Percentiles rank a stretch among this genome's conserved stretches.
Conservation (phyloP, 2,797 vertebrate species). For the Pangasius larnaudii region DNA sequence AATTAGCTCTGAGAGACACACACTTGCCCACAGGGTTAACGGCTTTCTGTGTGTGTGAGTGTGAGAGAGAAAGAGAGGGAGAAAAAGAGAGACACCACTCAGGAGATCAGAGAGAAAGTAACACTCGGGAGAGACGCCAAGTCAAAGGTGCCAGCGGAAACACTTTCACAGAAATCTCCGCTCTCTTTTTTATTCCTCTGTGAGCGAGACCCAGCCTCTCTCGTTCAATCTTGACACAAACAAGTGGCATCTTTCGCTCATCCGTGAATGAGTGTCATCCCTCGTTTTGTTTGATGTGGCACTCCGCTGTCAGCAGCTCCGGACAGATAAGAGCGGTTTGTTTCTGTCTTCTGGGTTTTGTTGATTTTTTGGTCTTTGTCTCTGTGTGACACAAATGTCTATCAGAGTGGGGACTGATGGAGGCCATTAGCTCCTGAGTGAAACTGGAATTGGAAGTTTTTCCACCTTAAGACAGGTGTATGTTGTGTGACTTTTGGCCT, state of each 20-base stretch:
- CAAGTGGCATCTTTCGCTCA: slow-evolving; percentile 26
- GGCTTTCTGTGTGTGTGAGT: slow-evolving; percentile 33
- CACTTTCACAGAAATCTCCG: slow-evolving; percentile 47
- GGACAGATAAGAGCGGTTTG: slow-evolving; percentile 43
- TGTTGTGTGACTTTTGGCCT: not conserved
- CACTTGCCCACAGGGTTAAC: slow-evolving; percentile 21
- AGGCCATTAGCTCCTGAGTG: slow-evolving; percentile 58
- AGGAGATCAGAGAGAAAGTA: slow-evolving; percentile 59
- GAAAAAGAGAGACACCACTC: slow-evolving; percentile 27
- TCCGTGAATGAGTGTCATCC: slow-evolving; percentile 34
- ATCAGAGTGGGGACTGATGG: slow-evolving; percentile 38
- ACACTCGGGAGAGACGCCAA: slow-evolving; percentile 50
- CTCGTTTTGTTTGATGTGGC: slow-evolving; percentile 52
- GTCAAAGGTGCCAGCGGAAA: slow-evolving; percentile 72
- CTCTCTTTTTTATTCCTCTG: not conserved
- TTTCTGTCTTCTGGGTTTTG: slow-evolving; percentile 18
- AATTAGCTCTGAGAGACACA: slow-evolving; percentile 38
- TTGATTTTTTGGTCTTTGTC: not conserved
- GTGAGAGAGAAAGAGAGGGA: slow-evolving; percentile 5
- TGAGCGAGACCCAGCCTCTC: not conserved
- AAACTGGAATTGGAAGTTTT: slow-evolving; percentile 67
- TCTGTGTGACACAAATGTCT: slow-evolving; percentile 14
- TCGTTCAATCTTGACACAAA: slow-evolving; percentile 40
- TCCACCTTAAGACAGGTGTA: slow-evolving; percentile 50
- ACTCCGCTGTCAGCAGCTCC: slow-evolving; percentile 56